These are phyloP conservation scores for Actinernus sp. DNA, from an alignment of 92 coral and sea anemone genomes.

Conservation along the genomic window DNA sequence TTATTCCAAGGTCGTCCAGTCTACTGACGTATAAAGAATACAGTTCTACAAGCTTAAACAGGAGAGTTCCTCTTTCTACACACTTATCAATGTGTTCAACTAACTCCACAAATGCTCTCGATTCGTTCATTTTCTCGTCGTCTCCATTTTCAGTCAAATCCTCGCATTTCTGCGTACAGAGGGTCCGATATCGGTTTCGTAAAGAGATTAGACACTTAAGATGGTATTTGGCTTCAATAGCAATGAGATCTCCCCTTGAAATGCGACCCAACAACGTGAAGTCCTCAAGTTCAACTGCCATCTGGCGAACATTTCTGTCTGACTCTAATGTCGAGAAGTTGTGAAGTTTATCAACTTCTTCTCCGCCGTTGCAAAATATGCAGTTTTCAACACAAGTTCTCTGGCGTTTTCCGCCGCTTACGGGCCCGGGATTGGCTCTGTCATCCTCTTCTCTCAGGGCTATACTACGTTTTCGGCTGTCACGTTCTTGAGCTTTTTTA, in stretches of 20 bases:
- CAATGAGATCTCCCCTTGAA: slow-evolving; percentile 29
- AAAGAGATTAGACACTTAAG: slow-evolving; percentile 4
- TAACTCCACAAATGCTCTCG: slow-evolving; percentile 36
- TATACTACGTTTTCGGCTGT: too few species aligned
- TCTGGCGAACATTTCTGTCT: slow-evolving; percentile 13
- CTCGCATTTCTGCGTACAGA: not conserved
- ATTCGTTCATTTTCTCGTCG: slow-evolving; percentile 20
- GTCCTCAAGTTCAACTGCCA: slow-evolving; percentile 23
- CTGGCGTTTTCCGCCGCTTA: too few species aligned
- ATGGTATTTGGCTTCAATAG: slow-evolving; percentile 42
- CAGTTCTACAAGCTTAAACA: slow-evolving; percentile 18
- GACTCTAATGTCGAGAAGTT: too few species aligned
- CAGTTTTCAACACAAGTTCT: too few species aligned
- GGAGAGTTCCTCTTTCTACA: slow-evolving; percentile 14
- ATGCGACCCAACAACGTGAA: slow-evolving; percentile 2
- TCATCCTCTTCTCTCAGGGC: too few species aligned
- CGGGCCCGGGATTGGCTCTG: too few species aligned
- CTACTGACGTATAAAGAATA: slow-evolving; percentile 20
- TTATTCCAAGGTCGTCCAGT: slow-evolving; percentile 8
- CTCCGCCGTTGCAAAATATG: too few species aligned
- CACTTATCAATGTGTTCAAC: not conserved
- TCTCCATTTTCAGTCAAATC: not conserved
- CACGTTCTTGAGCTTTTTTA: too few species aligned
- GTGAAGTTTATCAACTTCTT: too few species aligned
- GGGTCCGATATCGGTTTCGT: slow-evolving; percentile 6